Conservation (phyloP, 2,113 vertebrate species). For the Apaloderma vittatum region DNA sequence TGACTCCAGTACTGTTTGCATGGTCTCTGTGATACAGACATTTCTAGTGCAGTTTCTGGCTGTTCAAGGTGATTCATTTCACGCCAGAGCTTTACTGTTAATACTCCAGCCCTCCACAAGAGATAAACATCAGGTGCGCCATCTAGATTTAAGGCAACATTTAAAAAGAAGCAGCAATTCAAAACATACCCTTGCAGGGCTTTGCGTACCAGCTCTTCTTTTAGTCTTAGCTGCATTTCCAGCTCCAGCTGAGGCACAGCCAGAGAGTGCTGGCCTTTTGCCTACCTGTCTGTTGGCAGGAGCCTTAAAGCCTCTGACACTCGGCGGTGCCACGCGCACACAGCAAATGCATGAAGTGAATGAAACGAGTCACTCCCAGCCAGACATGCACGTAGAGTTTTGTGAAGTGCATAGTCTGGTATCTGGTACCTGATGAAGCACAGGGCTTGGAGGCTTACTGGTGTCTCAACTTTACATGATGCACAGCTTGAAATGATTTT, state of each 20-base stretch:
- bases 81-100: background rate
- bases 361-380: background rate
- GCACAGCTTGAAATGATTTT: background rate
- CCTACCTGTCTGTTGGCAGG: background rate
- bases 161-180: background rate
- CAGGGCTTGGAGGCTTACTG: background rate
- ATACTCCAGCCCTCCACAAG: background rate
- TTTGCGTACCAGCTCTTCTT: background rate
- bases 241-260: background rate
- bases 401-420: background rate
- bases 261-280: background rate
- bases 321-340: background rate
- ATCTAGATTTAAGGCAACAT: background rate
- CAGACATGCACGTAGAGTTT: accelerated
- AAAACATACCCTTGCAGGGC: background rate
- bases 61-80: background rate
- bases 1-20: background rate
- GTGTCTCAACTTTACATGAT: background rate
- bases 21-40: background rate
- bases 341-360: background rate
- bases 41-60: background rate
- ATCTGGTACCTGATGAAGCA: background rate
- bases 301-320: background rate
- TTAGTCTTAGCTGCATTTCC: background rate
- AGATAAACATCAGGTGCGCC: background rate